Percentiles rank a stretch among this genome's conserved stretches.
Conservation (phyloP, 2,888 invertebrate genomes). For the Trachelus troglodyta region DNA sequence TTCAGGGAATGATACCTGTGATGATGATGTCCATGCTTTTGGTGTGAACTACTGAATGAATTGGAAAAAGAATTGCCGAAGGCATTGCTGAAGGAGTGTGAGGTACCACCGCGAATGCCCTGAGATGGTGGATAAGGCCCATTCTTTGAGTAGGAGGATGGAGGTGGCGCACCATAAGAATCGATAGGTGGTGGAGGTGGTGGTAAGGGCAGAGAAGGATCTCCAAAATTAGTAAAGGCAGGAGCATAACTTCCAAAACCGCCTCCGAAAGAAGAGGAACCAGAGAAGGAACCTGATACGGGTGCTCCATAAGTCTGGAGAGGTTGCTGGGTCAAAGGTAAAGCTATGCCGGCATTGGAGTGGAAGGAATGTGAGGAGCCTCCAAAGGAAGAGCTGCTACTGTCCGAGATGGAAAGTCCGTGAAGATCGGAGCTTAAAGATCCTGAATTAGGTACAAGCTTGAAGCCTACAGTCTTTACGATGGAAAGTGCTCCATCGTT, state of each 20-base stretch:
- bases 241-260: slow-evolving; percentile 4
- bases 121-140: slow-evolving; percentile 64
- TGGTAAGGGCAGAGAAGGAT: slow-evolving; percentile 11
- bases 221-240: neutral
- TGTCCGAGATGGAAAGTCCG: slow-evolving; percentile 9
- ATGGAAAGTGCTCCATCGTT: slow-evolving; percentile 48
- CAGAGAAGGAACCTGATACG: slow-evolving; percentile 1
- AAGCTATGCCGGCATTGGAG: slow-evolving; percentile 10
- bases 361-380: slow-evolving; percentile 5
- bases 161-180: slow-evolving; percentile 51
- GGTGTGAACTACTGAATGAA: slow-evolving; percentile 13
- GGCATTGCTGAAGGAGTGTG: slow-evolving; percentile 24
- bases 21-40: slow-evolving; percentile 62
- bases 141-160: slow-evolving; percentile 53
- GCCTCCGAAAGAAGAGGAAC: slow-evolving; percentile 7
- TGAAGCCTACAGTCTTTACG: slow-evolving; percentile 66
- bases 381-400: slow-evolving; percentile 10
- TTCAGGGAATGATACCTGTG: slow-evolving; percentile 14
- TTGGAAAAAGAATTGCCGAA: neutral
- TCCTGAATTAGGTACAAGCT: slow-evolving; percentile 42
- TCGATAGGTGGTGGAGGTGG: slow-evolving; percentile 32
- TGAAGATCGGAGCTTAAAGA: slow-evolving; percentile 8
- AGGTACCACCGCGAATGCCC: slow-evolving; percentile 60
- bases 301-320: neutral
- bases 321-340: slow-evolving; percentile 2